Evolutionary conservation across 2,797 vertebrate species (phyloP), one percentile per base, ranked within the genome.

Genomic region (Cottoperca gobio): DNA sequence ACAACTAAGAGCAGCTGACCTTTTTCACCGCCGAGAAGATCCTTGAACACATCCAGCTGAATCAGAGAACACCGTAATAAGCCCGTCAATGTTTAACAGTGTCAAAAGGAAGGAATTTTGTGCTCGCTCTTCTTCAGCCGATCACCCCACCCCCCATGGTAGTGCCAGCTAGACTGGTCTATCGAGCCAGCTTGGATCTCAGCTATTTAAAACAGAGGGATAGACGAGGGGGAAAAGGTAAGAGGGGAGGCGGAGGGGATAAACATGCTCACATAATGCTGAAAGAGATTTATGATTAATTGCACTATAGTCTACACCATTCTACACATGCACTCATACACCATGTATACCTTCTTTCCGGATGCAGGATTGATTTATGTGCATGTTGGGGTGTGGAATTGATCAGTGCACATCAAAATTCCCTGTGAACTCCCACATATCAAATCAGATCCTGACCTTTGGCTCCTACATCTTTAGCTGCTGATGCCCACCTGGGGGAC

Each of bases 1-100:
- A 94, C 96, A 95, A 96, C 96, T 96, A 98, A 97, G 97, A 97
- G 97, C 96, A 97, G 96, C 97, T 97, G 97, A 99, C 97, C 97
- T 99, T 99, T 98, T 96, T 96, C 96, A 96, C 96, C 93, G 93
- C 86, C 35, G 73, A 96, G 95, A 96, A 96, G 96, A 97, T 97
- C 96, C 96, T 98, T 98, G 96, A 98, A 96, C 96, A 97, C 95
- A 97, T 96, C 96, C 92, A 94, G 95, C 95, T 94, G 96, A 97
- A 97, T 97, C 89, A 91, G 95, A 97, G 96, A 96, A 94, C 92
- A 93, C 92, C 86, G 95, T 96, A 96, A 97, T 97, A 97, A 97
- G 96, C 94, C 88, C 88, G 94, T 95, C 96, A 95, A 95, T 92
- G 92, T 96, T 96, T 96, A 96, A 94, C 92, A 95, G 96, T 95